These are phyloP conservation scores for Brenthis hecate DNA, from an alignment of 2,888 invertebrate genomes.

Conservation along the genomic window DNA sequence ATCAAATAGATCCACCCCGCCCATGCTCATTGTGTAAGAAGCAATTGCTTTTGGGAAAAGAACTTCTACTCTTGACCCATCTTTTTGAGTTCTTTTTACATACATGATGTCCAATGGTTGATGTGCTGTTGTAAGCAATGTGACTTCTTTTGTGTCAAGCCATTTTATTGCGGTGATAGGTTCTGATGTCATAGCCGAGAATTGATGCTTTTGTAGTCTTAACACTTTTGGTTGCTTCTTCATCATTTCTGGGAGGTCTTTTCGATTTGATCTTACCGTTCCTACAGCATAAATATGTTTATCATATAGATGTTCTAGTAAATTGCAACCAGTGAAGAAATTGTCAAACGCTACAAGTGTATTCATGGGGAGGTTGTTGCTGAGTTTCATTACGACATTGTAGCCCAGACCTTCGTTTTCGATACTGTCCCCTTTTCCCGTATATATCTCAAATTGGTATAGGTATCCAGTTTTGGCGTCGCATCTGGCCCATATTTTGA, in stretches of 20 bases:
- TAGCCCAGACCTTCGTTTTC: slow-evolving; percentile 42
- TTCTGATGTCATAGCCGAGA: slow-evolving; percentile 43
- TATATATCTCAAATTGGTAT: too few relatives aligned
- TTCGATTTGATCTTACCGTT: slow-evolving; percentile 40
- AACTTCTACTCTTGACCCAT: slow-evolving; percentile 24
- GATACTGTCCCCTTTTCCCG: too few relatives aligned
- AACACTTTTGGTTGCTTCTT: slow-evolving; percentile 40
- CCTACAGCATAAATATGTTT: slow-evolving; percentile 42
- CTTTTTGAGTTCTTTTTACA: slow-evolving; percentile 37
- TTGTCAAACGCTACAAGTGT: slow-evolving; percentile 49
- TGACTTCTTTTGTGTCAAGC: slow-evolving; percentile 46
- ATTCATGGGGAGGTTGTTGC: slow-evolving; percentile 38
- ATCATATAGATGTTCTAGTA: slow-evolving; percentile 42
- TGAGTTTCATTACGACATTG: slow-evolving; percentile 37
- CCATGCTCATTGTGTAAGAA: slow-evolving; percentile 38
- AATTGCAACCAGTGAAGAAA: slow-evolving; percentile 45
- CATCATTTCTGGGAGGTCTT: slow-evolving; percentile 40
- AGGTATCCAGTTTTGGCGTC: too few relatives aligned
- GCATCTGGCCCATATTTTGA: too few relatives aligned
- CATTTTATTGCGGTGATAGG: slow-evolving; percentile 46
- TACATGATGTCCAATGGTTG: slow-evolving; percentile 44
- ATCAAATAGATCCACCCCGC: slow-evolving; percentile 39
- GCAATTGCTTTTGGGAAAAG: slow-evolving; percentile 30
- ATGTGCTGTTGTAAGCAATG: slow-evolving; percentile 44
- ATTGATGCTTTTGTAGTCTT: slow-evolving; percentile 43